Base-by-base conservation (phyloP, 2,113 vertebrate genomes). In the Trematomus loennbergii region DNA sequence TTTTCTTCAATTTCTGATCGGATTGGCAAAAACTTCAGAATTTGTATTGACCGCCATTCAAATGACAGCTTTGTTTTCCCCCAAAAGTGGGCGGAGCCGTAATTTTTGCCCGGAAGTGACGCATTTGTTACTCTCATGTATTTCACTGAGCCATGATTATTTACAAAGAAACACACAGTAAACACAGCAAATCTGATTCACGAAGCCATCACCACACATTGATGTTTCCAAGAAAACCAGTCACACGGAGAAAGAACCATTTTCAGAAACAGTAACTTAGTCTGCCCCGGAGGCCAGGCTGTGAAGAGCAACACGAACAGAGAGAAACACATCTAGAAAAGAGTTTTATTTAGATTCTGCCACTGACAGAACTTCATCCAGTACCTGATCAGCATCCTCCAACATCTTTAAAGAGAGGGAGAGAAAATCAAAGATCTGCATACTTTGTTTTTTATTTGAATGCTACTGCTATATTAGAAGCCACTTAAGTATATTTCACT, bases 381-480 rank as follows among this genome's bases (percentile, higher is more conserved):
- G 80, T 95, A 95, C 94, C 95, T 94, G 75, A 85, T 95, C 91
- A 67, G 88, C 83, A 92, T 96, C 94, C 75, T 96, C 93, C 88
- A 88, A 93, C 90, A 93, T 95, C 95, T 96, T 95, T 68, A 91
- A 87, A 90, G 50, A 92, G 69, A 85, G 36, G 66, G 69, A 88
- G 60, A 90, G 50, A 91, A 71, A 84, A 87, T 72, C 11, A 83
- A 36, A 81, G 25, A 84, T 61, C 60, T 81, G 50, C 69, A n/a
- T 52, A 50, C 22, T 40, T 18, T 29, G 0, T 57, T 20, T 4
- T 63, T 50, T 49, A 12, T 17, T 1, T 60, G 36, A 1, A 52
- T 36, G 15, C 18, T 2, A 29, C 29, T 29, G 29, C 4, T 29
- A 29, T 29, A 29, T 29, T 29, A 29, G 29, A 29, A 29, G 29